phyloP scores from a whole-genome alignment of 1,140 invertebrate species.

The Whitmania pigra region DNA sequence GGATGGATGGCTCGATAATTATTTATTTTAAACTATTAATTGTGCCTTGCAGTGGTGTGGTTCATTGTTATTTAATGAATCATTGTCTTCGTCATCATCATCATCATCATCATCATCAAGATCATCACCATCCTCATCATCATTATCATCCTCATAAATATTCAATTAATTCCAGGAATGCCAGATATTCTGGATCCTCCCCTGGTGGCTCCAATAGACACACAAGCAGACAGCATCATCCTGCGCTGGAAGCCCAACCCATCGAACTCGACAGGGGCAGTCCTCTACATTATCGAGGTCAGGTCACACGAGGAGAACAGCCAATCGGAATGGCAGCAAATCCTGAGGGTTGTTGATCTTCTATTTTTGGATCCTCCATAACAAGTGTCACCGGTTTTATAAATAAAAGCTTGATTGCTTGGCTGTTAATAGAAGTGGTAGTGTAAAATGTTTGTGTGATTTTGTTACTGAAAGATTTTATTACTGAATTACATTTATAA shows the following conservation, averaged over 20 bases:
- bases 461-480: no score
- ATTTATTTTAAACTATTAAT: no score
- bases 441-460: no score
- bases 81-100: neutral
- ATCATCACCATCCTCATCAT: neutral
- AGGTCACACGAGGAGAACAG: slow-evolving; percentile 18
- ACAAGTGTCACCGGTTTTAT: no score
- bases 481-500: no score
- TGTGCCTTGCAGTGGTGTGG: no score
- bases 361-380: no score
- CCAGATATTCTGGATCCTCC: slow-evolving; percentile 8
- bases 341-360: no score
- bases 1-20: neutral
- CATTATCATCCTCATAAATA: neutral
- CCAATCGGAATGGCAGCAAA: no score
- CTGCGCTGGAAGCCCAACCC: slow-evolving; percentile 19
- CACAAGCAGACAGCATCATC: slow-evolving; percentile 6
- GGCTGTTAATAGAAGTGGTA: no score
- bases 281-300: slow-evolving; percentile 22
- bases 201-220: slow-evolving; percentile 3
- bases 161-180: slow-evolving; percentile 5
- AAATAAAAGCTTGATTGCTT: no score
- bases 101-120: neutral
- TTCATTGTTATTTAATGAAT: neutral
- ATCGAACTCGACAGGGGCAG: slow-evolving; percentile 10